Conservation (phyloP, 1,140 invertebrate species). For the Samia ricini region DNA sequence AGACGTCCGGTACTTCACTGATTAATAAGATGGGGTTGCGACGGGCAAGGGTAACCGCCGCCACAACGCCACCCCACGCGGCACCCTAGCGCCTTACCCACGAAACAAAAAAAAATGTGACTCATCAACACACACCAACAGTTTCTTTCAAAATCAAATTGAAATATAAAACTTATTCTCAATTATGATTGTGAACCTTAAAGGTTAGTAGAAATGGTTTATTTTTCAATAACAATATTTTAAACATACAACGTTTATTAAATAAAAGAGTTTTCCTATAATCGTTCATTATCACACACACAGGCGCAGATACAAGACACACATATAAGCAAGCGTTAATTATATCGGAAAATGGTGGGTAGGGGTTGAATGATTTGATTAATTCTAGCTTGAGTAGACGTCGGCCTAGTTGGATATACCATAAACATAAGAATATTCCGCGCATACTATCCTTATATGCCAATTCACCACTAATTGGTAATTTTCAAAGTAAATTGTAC, state of each 20-base stretch:
- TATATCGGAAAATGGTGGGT: constrained; percentile 75
- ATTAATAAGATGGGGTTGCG: constrained; percentile 76
- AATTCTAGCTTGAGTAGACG: constrained; percentile 69
- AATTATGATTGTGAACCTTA: constrained; percentile 63
- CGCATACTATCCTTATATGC: constrained; percentile 26
- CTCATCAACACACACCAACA: constrained; percentile 75
- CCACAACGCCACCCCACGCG: constrained; percentile 46
- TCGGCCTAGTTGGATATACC: constrained; percentile 61
- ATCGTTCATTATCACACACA: constrained; percentile 76
- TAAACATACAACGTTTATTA: constrained; percentile 41
- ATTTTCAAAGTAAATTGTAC: constrained; percentile 26
- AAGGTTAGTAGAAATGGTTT: constrained; percentile 47
- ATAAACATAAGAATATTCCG: constrained; percentile 63
- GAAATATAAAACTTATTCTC: constrained; percentile 37
- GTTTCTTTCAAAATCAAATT: constrained; percentile 32
- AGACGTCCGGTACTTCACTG: constrained; percentile 72
- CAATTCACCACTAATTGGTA: constrained; percentile 32
- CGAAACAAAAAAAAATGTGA: constrained; percentile 77
- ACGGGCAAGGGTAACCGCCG: constrained; percentile 61
- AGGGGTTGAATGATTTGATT: constrained; percentile 76
- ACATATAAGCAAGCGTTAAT: constrained; percentile 72
- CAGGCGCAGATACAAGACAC: constrained; percentile 49
- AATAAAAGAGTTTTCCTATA: constrained; percentile 62
- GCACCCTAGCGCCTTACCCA: constrained; percentile 71
- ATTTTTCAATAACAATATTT: constrained; percentile 35